Evolutionary conservation across 2,888 invertebrate genomes (phyloP).

Genomic region (Hypolimnas misippus): DNA sequence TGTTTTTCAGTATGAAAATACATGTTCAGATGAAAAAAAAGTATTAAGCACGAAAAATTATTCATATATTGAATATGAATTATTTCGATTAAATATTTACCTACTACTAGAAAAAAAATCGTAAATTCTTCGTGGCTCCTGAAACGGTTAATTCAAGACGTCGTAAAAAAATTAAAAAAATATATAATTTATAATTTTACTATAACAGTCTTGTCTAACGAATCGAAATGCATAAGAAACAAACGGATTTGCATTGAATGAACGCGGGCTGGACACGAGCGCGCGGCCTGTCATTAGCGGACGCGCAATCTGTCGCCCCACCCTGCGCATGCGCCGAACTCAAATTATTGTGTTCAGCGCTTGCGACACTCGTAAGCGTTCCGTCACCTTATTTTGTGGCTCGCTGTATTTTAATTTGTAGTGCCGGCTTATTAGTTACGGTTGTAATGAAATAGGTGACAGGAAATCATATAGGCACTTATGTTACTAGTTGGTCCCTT

Average conservation of each 20-base stretch:
- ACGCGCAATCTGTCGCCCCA: slow-evolving; percentile 70
- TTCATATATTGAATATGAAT: too few species aligned
- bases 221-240: slow-evolving; percentile 49
- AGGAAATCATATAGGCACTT: too few species aligned
- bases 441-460: too few species aligned
- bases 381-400: slow-evolving; percentile 47
- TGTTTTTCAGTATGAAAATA: neutral
- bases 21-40: too few species aligned
- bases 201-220: slow-evolving; percentile 62
- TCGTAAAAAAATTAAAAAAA: too few species aligned
- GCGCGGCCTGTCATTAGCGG: slow-evolving; percentile 80
- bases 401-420: slow-evolving; percentile 49
- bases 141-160: too few species aligned
- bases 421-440: neutral
- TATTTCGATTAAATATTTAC: too few species aligned
- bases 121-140: too few species aligned
- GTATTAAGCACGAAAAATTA: too few species aligned
- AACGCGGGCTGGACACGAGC: slow-evolving; percentile 75
- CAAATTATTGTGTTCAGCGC: slow-evolving; percentile 75
- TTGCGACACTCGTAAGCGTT: slow-evolving; percentile 62
- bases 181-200: neutral
- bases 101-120: too few species aligned
- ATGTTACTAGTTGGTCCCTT: too few species aligned
- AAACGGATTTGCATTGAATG: slow-evolving; percentile 79
- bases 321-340: slow-evolving; percentile 56